Evolutionary conservation across 2,888 invertebrate species (phyloP).

Genomic region (Eupithecia subfuscata): DNA sequence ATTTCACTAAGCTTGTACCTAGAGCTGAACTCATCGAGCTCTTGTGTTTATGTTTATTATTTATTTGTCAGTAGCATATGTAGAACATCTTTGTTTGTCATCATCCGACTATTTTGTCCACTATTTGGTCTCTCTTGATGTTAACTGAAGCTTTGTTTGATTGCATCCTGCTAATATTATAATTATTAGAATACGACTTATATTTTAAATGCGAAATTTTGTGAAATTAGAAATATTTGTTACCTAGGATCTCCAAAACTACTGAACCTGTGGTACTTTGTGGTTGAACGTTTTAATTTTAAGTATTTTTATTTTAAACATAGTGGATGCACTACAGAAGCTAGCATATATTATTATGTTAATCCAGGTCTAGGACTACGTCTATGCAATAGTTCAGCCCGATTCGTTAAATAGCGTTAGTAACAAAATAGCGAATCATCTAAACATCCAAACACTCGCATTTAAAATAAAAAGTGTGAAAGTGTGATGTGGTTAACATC

Average conservation of each 20-base stretch:
- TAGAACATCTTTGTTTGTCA: neutral
- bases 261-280: too few relatives aligned
- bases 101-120: neutral
- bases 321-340: too few relatives aligned
- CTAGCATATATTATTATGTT: too few relatives aligned
- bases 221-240: too few relatives aligned
- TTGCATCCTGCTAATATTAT: too few relatives aligned
- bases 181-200: too few relatives aligned
- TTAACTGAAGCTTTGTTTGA: neutral
- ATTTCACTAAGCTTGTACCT: slow-evolving; percentile 30
- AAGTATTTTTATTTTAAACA: too few relatives aligned
- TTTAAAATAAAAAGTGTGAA: neutral
- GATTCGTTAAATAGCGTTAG: neutral
- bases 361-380: too few relatives aligned
- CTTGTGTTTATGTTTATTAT: neutral
- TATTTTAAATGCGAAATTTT: too few relatives aligned
- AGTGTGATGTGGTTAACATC: neutral
- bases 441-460: neutral
- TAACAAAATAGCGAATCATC: neutral
- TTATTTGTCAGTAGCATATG: neutral
- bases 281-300: too few relatives aligned
- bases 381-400: neutral
- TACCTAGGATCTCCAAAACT: too few relatives aligned
- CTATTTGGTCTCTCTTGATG: neutral
- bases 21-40: neutral